Evolutionary conservation across 1,140 invertebrate species (phyloP).

Genomic region (Hyles vespertilio): DNA sequence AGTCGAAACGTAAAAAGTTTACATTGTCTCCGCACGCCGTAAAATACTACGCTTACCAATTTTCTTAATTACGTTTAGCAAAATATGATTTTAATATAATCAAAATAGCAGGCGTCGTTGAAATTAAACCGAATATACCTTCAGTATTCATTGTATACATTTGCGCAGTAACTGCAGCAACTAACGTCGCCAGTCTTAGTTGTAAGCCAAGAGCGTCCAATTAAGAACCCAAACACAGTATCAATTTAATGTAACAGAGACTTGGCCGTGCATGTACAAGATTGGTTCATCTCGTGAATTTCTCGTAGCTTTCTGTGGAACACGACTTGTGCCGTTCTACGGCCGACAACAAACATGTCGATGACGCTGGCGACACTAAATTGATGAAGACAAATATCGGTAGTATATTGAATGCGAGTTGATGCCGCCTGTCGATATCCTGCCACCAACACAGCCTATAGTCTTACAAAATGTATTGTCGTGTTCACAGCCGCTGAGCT

Average conservation of each 20-base stretch:
- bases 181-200: slow-evolving; percentile 9
- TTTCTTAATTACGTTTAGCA: no score
- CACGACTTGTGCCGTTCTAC: slow-evolving; percentile 34
- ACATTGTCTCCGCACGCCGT: no score
- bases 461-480: no score
- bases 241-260: slow-evolving; percentile 62
- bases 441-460: neutral
- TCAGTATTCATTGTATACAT: no score
- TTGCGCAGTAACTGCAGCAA: no score
- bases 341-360: slow-evolving; percentile 27
- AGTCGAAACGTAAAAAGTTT: no score
- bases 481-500: no score
- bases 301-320: slow-evolving; percentile 48
- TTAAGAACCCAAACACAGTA: slow-evolving; percentile 52
- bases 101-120: no score
- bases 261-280: slow-evolving; percentile 41
- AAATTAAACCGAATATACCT: no score
- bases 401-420: slow-evolving; percentile 20
- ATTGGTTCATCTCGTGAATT: slow-evolving; percentile 56
- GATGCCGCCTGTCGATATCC: neutral
- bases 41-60: no score
- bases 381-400: slow-evolving; percentile 41
- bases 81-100: no score
- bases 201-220: slow-evolving; percentile 36
- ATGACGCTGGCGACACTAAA: slow-evolving; percentile 23